Evolutionary conservation across 2,113 vertebrate species (phyloP), one percentile per base, ranked within the genome.

Genomic region (Lagopus muta): DNA sequence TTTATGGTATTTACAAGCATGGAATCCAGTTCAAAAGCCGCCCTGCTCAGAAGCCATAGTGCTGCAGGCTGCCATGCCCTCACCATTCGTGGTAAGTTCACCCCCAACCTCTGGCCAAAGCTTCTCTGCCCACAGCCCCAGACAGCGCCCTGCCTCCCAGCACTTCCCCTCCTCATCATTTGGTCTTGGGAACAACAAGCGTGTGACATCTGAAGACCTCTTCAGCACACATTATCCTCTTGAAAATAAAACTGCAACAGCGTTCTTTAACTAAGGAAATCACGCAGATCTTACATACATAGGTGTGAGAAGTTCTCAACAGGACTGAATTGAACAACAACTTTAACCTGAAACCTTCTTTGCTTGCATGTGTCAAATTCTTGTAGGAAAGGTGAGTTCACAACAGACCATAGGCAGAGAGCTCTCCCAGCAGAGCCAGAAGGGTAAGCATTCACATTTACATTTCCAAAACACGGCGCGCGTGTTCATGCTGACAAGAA

Each of bases 391-490:
- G 3, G 8, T 8, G 6, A 7, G 36, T 13, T 87, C 62, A 9
- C 34, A 52, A 77, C 55, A 64, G 27, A 16, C 43, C 52, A 32
- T 7, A 71, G 47, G 20, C 69, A 75, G 32, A 36, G 11, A 77
- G 81, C 60, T 70, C 71, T 90, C 62, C n/a, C n/a, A 70, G 34
- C 1, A 2, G 54, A 73, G 78, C 76, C 36, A 92, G 82, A 89
- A 85, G 78, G 90, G 30, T 40, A 94, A 87, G 69, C 65, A 76
- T 18, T 76, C 27, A 7, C 58, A 82, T 91, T 89, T 91, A 62
- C 47, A 38, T 80, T 96, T 92, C 60, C 50, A 87, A 89, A 88
- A 55, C 50, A 88, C 4, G 57, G 47, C 1, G 14, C 72, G 58
- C 12, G 19, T 34, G 30, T 65, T 88, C 81, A 25, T 91, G 78